phyloP scores from a whole-genome alignment of 2,888 invertebrate genomes.

The Anodontia alba region DNA sequence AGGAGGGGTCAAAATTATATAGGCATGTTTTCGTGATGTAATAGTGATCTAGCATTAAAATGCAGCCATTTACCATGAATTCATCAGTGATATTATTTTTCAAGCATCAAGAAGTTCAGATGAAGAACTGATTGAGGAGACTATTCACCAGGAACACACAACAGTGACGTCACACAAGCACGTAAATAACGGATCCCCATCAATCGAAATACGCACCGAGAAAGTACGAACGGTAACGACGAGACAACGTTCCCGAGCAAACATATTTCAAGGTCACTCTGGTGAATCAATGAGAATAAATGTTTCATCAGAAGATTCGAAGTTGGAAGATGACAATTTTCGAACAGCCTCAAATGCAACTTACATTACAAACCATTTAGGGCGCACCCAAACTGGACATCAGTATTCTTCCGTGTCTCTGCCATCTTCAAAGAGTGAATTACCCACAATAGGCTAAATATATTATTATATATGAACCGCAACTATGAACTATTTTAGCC shows the following conservation, averaged over 20 bases:
- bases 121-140: conserved; percentile 41
- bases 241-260: conserved; percentile 26
- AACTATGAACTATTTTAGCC: too few relatives aligned
- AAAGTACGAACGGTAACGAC: conserved; percentile 26
- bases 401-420: conserved; percentile 9
- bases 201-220: conserved; percentile 30
- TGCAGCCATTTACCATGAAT: too few relatives aligned
- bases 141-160: conserved; percentile 35
- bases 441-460: too few relatives aligned
- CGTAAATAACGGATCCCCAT: conserved; percentile 3
- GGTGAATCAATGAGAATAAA: conserved; percentile 28
- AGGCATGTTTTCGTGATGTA: too few relatives aligned
- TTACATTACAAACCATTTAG: background rate
- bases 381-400: conserved; percentile 2
- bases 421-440: background rate
- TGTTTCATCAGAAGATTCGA: conserved; percentile 17
- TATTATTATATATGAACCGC: too few relatives aligned
- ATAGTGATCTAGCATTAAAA: too few relatives aligned
- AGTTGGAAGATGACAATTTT: background rate
- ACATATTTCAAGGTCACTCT: conserved; percentile 8
- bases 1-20: too few relatives aligned
- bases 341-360: background rate
- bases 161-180: conserved; percentile 44
- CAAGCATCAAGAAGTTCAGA: conserved; percentile 15
- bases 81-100: too few relatives aligned